Percentiles rank a stretch among this genome's conserved stretches.
Evolutionary conservation across 2,113 vertebrate genomes (phyloP).

Genomic region (Planiliza haematocheilus): DNA sequence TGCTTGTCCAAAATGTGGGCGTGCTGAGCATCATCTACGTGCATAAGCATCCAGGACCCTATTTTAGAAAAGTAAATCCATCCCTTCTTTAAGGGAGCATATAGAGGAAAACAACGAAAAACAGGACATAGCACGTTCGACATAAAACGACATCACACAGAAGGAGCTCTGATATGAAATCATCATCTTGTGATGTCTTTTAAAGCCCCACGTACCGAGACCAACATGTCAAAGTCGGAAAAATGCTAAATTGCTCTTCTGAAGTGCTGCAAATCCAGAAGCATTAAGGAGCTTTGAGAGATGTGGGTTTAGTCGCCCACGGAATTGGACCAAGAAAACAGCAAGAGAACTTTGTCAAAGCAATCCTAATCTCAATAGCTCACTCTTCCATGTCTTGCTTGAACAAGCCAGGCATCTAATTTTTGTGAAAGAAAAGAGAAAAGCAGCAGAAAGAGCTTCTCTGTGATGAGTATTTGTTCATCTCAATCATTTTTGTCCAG

Average conservation of each 20-base stretch:
- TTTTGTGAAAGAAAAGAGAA: neutral
- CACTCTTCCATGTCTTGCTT: neutral
- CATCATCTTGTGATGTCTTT: neutral
- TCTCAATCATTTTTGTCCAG: neutral
- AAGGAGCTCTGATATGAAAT: conserved; percentile 7
- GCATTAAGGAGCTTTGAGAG: too few species aligned
- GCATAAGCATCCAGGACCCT: too few species aligned
- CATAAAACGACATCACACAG: too few species aligned
- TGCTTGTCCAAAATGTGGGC: too few species aligned
- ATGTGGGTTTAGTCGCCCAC: neutral
- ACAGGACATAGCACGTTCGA: too few species aligned
- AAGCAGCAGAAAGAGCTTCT: neutral
- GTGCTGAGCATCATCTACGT: too few species aligned
- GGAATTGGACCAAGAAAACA: neutral
- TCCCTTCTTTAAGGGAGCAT: too few species aligned
- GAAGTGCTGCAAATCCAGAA: neutral
- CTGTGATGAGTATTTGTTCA: conserved; percentile 14
- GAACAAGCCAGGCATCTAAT: neutral
- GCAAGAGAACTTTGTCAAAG: neutral
- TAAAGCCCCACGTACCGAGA: neutral
- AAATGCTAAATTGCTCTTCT: too few species aligned
- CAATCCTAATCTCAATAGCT: neutral
- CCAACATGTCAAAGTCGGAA: too few species aligned
- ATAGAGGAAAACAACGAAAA: too few species aligned
- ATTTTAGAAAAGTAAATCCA: too few species aligned